phyloP scores from a whole-genome alignment of 1,140 invertebrate species.

The Steinernema feltiae region DNA sequence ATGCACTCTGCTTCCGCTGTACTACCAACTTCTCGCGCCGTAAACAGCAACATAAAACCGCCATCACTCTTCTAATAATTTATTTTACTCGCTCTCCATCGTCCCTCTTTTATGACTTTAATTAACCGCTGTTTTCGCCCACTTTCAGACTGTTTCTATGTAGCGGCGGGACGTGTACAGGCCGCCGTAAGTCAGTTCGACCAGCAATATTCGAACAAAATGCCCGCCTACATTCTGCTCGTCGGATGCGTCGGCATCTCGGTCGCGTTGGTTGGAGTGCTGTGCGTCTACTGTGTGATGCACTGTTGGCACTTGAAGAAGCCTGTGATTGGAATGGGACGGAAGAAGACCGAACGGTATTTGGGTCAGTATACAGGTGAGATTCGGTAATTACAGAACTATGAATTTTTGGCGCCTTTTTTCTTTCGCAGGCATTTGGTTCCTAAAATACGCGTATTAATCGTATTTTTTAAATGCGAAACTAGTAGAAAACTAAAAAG shows the following conservation, averaged over 20 bases:
- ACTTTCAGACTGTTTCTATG: constrained; percentile 10
- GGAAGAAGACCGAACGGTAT: background rate
- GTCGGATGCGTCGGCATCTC: background rate
- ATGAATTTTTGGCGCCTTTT: background rate
- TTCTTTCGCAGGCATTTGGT: too few species aligned
- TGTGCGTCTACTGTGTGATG: constrained; percentile 7
- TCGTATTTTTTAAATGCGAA: too few species aligned
- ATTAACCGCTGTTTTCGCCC: too few species aligned
- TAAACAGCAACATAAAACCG: too few species aligned
- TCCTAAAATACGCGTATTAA: background rate
- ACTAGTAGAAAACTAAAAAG: too few species aligned
- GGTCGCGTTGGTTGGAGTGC: background rate
- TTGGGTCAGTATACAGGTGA: background rate
- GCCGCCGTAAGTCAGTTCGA: background rate
- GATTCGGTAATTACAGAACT: background rate
- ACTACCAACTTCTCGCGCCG: too few species aligned
- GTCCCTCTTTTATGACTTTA: too few species aligned
- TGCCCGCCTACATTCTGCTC: constrained; percentile 10
- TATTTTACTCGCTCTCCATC: too few species aligned
- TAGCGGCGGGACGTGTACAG: background rate
- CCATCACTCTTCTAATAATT: too few species aligned
- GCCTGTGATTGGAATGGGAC: background rate
- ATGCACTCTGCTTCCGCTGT: too few species aligned
- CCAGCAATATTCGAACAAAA: constrained; percentile 8
- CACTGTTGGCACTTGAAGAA: constrained; percentile 6